Base-by-base conservation (phyloP, 2,888 invertebrate species). In the Auanema freiburgensis region DNA sequence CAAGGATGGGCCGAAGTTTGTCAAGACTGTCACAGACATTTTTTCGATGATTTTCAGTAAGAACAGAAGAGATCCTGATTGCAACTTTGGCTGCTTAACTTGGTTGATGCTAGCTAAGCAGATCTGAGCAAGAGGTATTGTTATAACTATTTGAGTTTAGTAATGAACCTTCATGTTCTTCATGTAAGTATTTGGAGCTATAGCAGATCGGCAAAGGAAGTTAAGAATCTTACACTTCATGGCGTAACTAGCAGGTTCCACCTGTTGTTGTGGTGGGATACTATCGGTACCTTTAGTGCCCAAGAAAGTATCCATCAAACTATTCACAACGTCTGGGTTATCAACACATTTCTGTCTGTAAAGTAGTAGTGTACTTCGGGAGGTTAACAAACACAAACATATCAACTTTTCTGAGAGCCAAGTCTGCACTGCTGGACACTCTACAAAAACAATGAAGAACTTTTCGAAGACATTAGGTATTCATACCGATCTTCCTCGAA, bases 171-270 rank as follows among this genome's bases (percentile, higher is more conserved):
- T 71, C 10, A 75, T 44, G 54, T 72, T 75, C 56, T 66, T 67
- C 71, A 75, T 71, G 57, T 66, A 75, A 3, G 63, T 59, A 4
- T 43, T 63, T 6, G 69, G 63, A 1, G 75, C 75, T 5, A 68
- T 21, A 16, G 16, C 54, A 0, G 76, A 76, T 24, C 67, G 54
- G n/a, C 54, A 46, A 18, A 76, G 54, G 59, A 50, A 73, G 21
- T 55, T 42, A 18, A 69, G 52, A 49, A 69, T 54, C 16, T 61
- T 62, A 11, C 51, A 44, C 55, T 71, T 69, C 12, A 42, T 16
- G 8, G 33, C 14, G 18, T 59, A 18, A 25, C 18, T 24, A 2
- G 25, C 63, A 5, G 24, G 16, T 57, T 40, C 53, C n/a, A 51
- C 33, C 43, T 60, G 53, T 24, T 44, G 33, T 10, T 10, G 12